Base-by-base conservation (phyloP, 2,888 invertebrate genomes). In the Andrena minutula region DNA sequence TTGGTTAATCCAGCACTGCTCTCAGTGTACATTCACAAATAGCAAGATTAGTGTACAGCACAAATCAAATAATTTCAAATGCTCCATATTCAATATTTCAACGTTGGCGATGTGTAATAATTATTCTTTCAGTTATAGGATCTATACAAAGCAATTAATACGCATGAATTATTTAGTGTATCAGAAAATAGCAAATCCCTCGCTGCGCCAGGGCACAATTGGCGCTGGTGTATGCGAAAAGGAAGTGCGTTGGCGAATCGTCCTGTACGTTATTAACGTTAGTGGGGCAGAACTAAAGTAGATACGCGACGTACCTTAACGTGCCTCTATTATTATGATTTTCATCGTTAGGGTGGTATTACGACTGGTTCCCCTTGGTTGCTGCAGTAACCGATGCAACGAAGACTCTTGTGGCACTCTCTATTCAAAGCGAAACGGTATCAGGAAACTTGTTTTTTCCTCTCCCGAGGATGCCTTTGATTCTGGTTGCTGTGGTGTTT, bases 301-400 rank as follows among this genome's bases (percentile, higher is more conserved):
- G 32, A 53, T 66, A 12, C n/a, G 23, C n/a, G 47, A 61, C 20
- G 72, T 66, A 61, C 60, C 47, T 49, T 66, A 72, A 79, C 12
- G 28, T 79, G 23, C 35, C 32, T 23, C 35, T 49, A 41, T 73
- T 73, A 79, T 58, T 80, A 68, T 64, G 73, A 64, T 58, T 68
- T 73, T 68, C 49, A 64, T 73, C 73, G 73, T 79, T 80, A 79
- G 35, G 41, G 10, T 41, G 68, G 80, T 23, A 81, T 73, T 80
- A 73, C 49, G 16, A 58, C 56, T 69, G 51, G 47, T 80, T 64
- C 61, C 20, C 63, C 5, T n/a, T 51, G 41, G 56, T 68, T 73
- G 61, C 49, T 26, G 56, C 20, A 47, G 32, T 35, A 71, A 77
- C 65, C 53, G 53, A 71, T 66, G 56, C 35, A 72, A 32, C 41